Base-by-base conservation (phyloP, 1,140 invertebrate genomes). In the Rhyzopertha dominica region DNA sequence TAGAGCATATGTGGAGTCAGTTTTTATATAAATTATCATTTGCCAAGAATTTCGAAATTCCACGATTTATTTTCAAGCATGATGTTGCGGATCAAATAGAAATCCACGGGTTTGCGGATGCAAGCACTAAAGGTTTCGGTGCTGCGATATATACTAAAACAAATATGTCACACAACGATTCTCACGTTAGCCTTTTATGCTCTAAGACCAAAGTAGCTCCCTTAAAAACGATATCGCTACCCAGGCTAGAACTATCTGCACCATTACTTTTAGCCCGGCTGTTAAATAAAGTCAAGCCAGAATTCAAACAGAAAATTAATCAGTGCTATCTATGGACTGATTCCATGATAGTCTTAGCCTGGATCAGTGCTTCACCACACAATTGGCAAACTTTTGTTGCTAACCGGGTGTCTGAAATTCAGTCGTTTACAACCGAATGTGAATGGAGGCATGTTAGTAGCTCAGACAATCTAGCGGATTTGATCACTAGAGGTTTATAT, bases 201-300 rank as follows among this genome's bases (percentile, higher is more conserved):
- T 40, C 65, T 0, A 72, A 73, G 51, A 44, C 53, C 5, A 56
- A 58, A 47, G 67, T 72, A 2, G 59, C 68, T 5, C 69, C 71
- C 5, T 16, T 68, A 0, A 65, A 69, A 57, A 42, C 45, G 8
- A 35, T 31, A n/a, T 44, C 69, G 5, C 55, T 69, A 43, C 61
- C 69, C 7, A n/a, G 66, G 18, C 32, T 71, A n/a, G 71, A 74
- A 45, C 48, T 73, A 0, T 65, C 53, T 16, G 70, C 59, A 3
- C 67, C 69, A 0, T 22, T 65, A 16, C 13, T 71, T 5, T 56
- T 61, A 3, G 55, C 56, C 5, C 20, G 38, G 29, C 34, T 60
- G 13, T 43, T 48, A 13, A 23, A 38, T 5, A 49, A 36, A 26
- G 43, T 50, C 2, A 35, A 25, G 5, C 29, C 24, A 13, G 41